Conservation (phyloP, 2,797 vertebrate species). For the Tamandua tetradactyla region DNA sequence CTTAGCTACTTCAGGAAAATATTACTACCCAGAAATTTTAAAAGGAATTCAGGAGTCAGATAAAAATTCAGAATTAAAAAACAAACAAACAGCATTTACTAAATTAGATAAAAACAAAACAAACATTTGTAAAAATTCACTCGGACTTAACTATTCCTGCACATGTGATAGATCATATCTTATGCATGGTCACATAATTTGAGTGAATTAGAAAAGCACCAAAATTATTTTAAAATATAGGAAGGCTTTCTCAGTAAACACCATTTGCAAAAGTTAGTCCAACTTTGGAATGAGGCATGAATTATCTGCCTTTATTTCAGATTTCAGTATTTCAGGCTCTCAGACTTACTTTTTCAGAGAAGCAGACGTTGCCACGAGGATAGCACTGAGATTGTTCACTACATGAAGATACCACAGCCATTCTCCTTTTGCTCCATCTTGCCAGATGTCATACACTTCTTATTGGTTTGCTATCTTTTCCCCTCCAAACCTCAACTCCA, state of each 20-base stretch:
- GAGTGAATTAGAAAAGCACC: conserved; percentile 46
- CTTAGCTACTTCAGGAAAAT: background rate
- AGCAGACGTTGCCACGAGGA: background rate
- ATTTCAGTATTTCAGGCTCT: background rate
- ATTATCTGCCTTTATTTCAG: background rate
- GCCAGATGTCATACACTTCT: fast-evolving
- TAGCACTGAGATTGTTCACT: background rate
- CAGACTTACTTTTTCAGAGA: background rate
- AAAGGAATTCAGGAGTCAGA: background rate
- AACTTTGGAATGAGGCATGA: conserved; percentile 60
- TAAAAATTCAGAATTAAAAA: background rate
- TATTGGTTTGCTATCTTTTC: background rate
- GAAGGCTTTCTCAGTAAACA: conserved; percentile 25
- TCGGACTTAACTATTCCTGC: background rate
- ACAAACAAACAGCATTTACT: background rate
- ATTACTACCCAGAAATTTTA: background rate
- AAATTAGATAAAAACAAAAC: background rate
- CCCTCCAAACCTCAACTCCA: conserved; percentile 10
- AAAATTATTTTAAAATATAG: conserved; percentile 57
- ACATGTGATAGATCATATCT: background rate
- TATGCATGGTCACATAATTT: background rate
- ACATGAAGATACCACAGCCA: background rate
- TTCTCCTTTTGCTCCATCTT: background rate
- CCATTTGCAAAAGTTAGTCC: conserved; percentile 58
- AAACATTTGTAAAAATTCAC: background rate